Base-by-base conservation (phyloP, 2,888 invertebrate species). In the Dusona sp. region DNA sequence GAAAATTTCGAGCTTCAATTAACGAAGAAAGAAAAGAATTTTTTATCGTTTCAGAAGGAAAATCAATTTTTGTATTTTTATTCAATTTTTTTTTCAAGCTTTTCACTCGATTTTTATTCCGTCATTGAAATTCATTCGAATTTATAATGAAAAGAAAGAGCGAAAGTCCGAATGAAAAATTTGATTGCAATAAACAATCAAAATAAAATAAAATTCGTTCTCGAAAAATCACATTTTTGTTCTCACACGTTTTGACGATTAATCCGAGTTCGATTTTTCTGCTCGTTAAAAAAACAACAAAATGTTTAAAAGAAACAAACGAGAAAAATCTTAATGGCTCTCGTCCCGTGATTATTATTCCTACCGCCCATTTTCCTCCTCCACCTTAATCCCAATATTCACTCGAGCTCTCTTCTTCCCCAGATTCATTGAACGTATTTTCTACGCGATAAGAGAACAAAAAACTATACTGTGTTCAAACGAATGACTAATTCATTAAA, bases 401-500 rank as follows among this genome's bases (percentile, higher is more conserved):
- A 73, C 61, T 81, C 72, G 73, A 72, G 65, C 81, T 73, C 82
- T 78, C 22, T 16, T 65, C 54, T 74, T 57, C 70, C 84, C 70
- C 75, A 78, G 65, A 82, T 78, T 79, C 77, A 83, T 75, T 87
- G 65, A 86, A 88, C 87, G 87, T 88, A 88, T 90, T 89, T 89
- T 90, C 87, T 90, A 90, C 82, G 88, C 88, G 84, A 88, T 83
- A 82, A 79, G 70, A 87, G 64, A 77, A 74, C 79, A 65, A 73
- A 81, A 88, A 90, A 89, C 88, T 89, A 77, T 88, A 90, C 87
- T 90, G 91, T 91, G 91, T 92, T 92, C 91, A 91, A 89, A 87
- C 54, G 83, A 88, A 86, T 80, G 81, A 88, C 72, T 86, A 83
- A 84, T 86, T 86, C 86, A 86, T 79, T 61, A 85, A 86, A 87